Base-by-base conservation (phyloP, 2,888 invertebrate species). In the Dendrolimus pini region DNA sequence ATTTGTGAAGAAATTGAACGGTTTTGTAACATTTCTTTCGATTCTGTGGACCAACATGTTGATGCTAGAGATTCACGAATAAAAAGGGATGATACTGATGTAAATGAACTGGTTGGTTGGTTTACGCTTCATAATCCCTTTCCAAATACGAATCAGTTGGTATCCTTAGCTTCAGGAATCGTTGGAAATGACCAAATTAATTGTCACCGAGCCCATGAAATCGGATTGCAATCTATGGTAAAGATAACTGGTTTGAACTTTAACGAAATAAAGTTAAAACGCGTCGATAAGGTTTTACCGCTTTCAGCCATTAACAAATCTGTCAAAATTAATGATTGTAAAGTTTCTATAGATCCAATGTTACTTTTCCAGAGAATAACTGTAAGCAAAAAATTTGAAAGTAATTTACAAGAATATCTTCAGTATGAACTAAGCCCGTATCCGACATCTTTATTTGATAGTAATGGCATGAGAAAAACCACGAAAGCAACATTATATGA, bases 231-330 rank as follows among this genome's bases (percentile, higher is more conserved):
- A 7, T 52, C 60, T 8, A 62, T 62, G 57, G 47, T 55, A 41
- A 72, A 72, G 72, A 73, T 76, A 53, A 70, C 67, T 41, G 75
- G 72, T 47, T 54, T 55, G 54, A 65, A 62, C 52, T 69, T 70
- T 55, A 66, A 75, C 60, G 41, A 68, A 62, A 72, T 77, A 53
- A 75, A 74, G 74, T 67, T 76, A 47, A 72, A 75, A 72, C 69
- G 70, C 59, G 55, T 67, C 62, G 72, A 78, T 52, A 73, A 69
- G 70, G 75, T 78, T 42, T 41, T 73, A 41, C 71, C 76, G 67
- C 74, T 77, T 58, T 73, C 69, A 70, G 61, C 71, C 65, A 59
- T 69, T 61, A 74, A 41, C 61, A 66, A 65, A 53, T 59, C 69
- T 58, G 58, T 78, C 41, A 77, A 77, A 74, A 66, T 78, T 64